Base-by-base conservation (phyloP, 2,888 invertebrate species). In the Eucriotettix oculatus region DNA sequence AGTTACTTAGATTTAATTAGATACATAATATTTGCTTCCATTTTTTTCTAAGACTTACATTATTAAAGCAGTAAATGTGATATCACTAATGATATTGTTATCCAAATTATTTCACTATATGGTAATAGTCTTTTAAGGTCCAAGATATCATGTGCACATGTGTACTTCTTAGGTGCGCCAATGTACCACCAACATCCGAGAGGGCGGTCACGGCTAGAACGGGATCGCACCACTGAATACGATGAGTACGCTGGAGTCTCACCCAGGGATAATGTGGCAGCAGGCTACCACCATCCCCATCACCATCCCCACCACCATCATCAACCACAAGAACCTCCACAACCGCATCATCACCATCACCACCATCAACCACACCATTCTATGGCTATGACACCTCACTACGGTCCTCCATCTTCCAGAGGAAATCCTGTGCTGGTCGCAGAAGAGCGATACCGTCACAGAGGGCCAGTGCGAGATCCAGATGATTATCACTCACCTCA, bases 201-300 rank as follows among this genome's bases (percentile, higher is more conserved):
- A 64, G 73, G 71, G 63, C 75, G 81, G 64, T 76, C 76, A 66
- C 72, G 79, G 66, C 75, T 82, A 63, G 75, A 76, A 62, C 66
- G 75, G 61, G 75, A 75, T 52, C 68, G 74, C 54, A 62, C 48
- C 17, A 82, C 82, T 68, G 82, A 82, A 67, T 76, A 75, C 66
- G 75, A 76, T 68, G 66, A 17, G 41, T 48, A 48, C 9, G 48
- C 12, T 48, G 48, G n/a, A 14, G 48, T 12, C n/a, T 12, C n/a
- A 14, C 14, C 48, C 48, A 12, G 14, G n/a, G 14, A 14, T 12
- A 40, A 40, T 14, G 12, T 55, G 42, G 42, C 55, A n/a, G n/a
- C 55, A 29, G 40, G 41, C 40, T 17, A 55, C 16, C 16, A n/a
- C 14, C n/a, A 40, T 12, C 59, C 43, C 42, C 57, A 56, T 52